Evolutionary conservation across 2,113 vertebrate species (phyloP).

Genomic region (Tupaia tana): DNA sequence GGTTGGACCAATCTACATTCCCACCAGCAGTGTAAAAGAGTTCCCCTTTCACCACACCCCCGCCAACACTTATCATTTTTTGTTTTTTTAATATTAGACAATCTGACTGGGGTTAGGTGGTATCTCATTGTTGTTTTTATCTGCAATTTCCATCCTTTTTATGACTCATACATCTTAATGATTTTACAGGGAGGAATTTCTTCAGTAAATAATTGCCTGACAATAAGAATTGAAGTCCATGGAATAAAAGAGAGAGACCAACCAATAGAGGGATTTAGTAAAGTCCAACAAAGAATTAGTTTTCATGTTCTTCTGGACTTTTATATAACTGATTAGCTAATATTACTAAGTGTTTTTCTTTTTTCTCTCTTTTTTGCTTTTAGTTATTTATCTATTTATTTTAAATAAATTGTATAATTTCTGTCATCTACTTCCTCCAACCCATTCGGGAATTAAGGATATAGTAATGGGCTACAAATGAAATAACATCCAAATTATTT

Average conservation of each 20-base stretch:
- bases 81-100: too few relatives aligned
- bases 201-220: not conserved
- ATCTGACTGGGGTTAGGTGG: too few relatives aligned
- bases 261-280: not conserved
- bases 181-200: not conserved
- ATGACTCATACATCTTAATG: not conserved
- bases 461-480: not conserved
- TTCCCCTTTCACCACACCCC: too few relatives aligned
- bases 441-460: not conserved
- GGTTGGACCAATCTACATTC: too few relatives aligned
- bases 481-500: not conserved
- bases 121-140: too few relatives aligned
- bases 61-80: too few relatives aligned
- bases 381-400: not conserved
- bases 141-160: not conserved
- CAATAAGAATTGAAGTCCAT: not conserved
- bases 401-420: not conserved
- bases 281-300: not conserved
- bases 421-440: not conserved
- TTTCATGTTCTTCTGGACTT: not conserved
- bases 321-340: not conserved
- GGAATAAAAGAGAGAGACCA: not conserved
- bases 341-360: not conserved
- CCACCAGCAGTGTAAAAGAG: too few relatives aligned
- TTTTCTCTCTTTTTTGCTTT: too few relatives aligned